Conservation (phyloP, 2,113 vertebrate genomes). For the Pelmatolapia mariae region DNA sequence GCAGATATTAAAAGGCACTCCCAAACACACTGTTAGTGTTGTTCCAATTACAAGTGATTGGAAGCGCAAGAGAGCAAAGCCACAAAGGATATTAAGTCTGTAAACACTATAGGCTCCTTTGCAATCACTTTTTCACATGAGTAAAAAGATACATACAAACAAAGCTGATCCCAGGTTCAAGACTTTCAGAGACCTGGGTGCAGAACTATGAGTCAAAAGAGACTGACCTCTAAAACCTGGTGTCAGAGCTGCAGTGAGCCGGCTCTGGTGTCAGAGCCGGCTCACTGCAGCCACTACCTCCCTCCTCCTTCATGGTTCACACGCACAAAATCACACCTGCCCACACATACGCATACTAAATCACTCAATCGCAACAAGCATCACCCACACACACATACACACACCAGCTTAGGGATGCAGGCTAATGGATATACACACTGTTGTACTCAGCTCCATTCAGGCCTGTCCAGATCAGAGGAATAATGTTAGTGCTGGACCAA, state of each 20-base stretch:
- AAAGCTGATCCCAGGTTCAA: background rate
- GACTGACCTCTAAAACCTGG: constrained; percentile 19
- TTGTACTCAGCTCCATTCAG: background rate
- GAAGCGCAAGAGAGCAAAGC: background rate
- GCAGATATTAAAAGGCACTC: constrained; percentile 21
- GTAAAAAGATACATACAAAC: background rate
- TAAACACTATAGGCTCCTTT: background rate
- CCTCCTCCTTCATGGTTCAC: background rate
- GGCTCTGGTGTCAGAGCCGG: background rate
- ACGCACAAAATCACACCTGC: constrained; percentile 46
- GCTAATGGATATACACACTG: background rate
- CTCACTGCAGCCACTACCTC: background rate
- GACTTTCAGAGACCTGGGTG: background rate
- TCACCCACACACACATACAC: background rate
- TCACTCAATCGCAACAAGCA: constrained; percentile 20
- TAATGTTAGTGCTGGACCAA: constrained; percentile 2
- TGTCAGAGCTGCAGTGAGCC: background rate
- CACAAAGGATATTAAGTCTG: background rate
- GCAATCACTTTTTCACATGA: background rate
- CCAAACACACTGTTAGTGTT: background rate
- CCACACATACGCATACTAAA: constrained; percentile 53
- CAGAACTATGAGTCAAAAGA: background rate
- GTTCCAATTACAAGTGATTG: background rate
- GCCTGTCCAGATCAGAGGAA: constrained; percentile 18
- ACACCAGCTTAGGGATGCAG: background rate